Conservation (phyloP, 2,797 vertebrate species). For the Tapera naevia region DNA sequence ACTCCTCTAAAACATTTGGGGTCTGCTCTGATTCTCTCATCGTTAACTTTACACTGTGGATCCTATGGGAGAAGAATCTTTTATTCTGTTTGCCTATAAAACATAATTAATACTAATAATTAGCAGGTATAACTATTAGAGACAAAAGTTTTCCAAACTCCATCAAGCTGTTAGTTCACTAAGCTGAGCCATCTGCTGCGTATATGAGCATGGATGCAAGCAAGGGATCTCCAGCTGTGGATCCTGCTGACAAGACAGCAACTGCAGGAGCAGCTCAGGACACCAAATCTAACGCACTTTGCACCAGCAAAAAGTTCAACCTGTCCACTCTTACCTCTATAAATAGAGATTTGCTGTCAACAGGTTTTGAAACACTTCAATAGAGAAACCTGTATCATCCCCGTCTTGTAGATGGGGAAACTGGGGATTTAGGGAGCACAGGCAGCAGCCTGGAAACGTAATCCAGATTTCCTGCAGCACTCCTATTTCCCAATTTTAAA, state of each 20-base stretch:
- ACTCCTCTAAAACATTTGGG: background rate
- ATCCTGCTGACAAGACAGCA: background rate
- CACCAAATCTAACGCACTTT: background rate
- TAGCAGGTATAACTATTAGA: background rate
- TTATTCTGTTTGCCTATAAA: background rate
- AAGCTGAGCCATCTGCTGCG: background rate
- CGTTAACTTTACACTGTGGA: background rate
- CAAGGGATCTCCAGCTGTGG: accelerated
- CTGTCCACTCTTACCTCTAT: background rate
- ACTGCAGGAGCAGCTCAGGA: background rate
- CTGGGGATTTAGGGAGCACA: background rate
- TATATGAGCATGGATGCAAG: background rate
- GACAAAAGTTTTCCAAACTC: background rate
- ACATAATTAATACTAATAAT: conserved; percentile 11
- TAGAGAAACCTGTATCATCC: background rate
- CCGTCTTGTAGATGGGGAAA: background rate
- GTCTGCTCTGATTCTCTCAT: background rate
- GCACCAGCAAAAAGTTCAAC: background rate
- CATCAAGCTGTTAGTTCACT: background rate
- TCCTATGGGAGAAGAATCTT: background rate
- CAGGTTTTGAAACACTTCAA: background rate
- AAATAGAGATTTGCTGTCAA: background rate
- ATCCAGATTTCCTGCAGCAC: background rate
- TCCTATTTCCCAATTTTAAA: background rate
- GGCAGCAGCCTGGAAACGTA: background rate